Percentiles rank a stretch among this genome's conserved stretches.
phyloP scores from a whole-genome alignment of 2,113 vertebrate genomes.

The Chlorocebus sabaeus region DNA sequence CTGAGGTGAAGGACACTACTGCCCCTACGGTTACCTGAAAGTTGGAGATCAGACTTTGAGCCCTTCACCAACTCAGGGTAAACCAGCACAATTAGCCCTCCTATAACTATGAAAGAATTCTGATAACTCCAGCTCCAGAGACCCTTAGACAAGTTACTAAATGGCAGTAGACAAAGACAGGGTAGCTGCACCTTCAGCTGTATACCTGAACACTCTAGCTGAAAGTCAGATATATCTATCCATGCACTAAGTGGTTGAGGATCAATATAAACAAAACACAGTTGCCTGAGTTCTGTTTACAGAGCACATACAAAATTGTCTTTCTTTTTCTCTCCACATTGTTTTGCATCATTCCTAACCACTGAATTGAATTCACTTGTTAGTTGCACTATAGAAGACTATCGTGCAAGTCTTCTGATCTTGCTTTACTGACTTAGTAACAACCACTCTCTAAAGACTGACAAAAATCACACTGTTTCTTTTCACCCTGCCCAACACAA shows the following conservation, averaged over 20 bases:
- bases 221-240: neutral
- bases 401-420: neutral
- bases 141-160: neutral
- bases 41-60: neutral
- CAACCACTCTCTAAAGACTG: neutral
- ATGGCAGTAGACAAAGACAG: neutral
- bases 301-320: neutral
- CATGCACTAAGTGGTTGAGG: neutral
- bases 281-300: neutral
- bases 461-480: neutral
- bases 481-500: neutral
- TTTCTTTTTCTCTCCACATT: neutral
- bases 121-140: neutral
- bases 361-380: neutral
- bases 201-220: neutral
- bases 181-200: neutral
- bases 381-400: neutral
- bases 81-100: neutral
- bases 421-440: slow-evolving; percentile 11
- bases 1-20: neutral
- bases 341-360: neutral
- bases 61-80: neutral
- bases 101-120: neutral
- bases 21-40: neutral
- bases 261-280: slow-evolving; percentile 1